Evolutionary conservation across 2,113 vertebrate genomes (phyloP), one percentile per base, ranked within the genome.

Genomic region (Gila orcuttii): DNA sequence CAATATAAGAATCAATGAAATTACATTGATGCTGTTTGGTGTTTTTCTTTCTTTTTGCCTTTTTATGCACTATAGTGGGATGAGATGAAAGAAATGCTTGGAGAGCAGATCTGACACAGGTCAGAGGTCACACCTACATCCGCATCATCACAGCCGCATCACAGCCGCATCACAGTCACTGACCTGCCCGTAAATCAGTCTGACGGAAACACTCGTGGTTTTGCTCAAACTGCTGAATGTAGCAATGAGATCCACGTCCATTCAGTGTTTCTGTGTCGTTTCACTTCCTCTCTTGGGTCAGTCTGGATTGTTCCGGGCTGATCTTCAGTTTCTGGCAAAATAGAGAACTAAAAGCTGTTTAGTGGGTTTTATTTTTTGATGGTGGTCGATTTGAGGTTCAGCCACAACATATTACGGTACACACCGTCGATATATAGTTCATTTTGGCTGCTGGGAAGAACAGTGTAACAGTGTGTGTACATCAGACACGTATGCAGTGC

Each of bases 211-310:
- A 3, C 77, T 25, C 12, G 31, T 42, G 33, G 21, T 59, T 60
- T 79, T 79, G 77, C 19, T n/a, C 55, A 31, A 21, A 7, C 31
- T 1, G 55, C 33, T 25, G 33, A 25, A 62, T 62, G 15, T 55
- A 31, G 47, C 17, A 77, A 55, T 52, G 4, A 52, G 23, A 12
- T 71, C 8, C 25, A 31, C 8, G 5, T 31, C 31, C 3, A 60
- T 39, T 59, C 52, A 60, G 66, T 42, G 19, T 93, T 92, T 91
- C 86, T 88, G 86, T 6, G 23, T 23, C 11, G 83, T 92, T 93
- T 92, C 88, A 91, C 88, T 94, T 93, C 90, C 88, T 87, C 55
- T 71, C 17, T 73, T 23, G 23, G 66, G 52, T 66, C 42, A 73
- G 4, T 28, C 75, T 23, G 39, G 60, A 25, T n/a, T 73, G 28